A percentile compares a stretch with the other conserved stretches of the same genome.
Conservation (phyloP, 2,888 invertebrate genomes). For the Tachina lurida region DNA sequence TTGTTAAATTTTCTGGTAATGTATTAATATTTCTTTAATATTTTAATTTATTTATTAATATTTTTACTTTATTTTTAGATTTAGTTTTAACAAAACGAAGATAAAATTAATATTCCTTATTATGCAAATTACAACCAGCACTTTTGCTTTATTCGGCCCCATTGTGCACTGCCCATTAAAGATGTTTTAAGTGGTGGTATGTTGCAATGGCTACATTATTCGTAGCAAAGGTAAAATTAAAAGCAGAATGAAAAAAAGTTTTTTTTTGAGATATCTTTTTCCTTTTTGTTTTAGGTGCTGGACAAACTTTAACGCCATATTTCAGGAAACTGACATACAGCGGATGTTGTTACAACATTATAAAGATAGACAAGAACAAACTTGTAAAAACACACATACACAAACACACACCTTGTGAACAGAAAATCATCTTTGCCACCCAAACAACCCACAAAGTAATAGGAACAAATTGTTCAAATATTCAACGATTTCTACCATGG, state of each 20-base stretch:
- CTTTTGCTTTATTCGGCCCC: not conserved
- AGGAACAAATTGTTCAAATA: slow-evolving; percentile 43
- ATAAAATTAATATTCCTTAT: too few relatives aligned
- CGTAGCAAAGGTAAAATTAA: slow-evolving; percentile 19
- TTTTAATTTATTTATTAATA: too few relatives aligned
- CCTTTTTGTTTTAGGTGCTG: slow-evolving; percentile 43
- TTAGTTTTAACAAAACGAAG: too few relatives aligned
- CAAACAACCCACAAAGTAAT: not conserved
- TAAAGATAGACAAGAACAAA: slow-evolving; percentile 43
- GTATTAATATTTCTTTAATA: too few relatives aligned
- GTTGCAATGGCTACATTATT: slow-evolving; percentile 8
- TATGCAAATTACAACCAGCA: too few relatives aligned
- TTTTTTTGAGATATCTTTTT: slow-evolving; percentile 17
- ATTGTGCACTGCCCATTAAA: slow-evolving; percentile 4
- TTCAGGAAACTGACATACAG: slow-evolving; percentile 62
- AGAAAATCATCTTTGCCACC: not conserved
- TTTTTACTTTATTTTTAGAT: too few relatives aligned
- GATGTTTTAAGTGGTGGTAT: slow-evolving; percentile 17
- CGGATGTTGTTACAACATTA: slow-evolving; percentile 62
- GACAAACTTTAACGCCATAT: slow-evolving; percentile 60
- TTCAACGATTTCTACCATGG: slow-evolving; percentile 34
- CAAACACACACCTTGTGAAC: not conserved
- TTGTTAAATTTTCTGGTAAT: too few relatives aligned
- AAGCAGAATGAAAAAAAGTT: not conserved
- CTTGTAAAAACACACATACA: not conserved